phyloP scores from a whole-genome alignment of 2,113 vertebrate genomes.

The Chionodraco myersi region DNA sequence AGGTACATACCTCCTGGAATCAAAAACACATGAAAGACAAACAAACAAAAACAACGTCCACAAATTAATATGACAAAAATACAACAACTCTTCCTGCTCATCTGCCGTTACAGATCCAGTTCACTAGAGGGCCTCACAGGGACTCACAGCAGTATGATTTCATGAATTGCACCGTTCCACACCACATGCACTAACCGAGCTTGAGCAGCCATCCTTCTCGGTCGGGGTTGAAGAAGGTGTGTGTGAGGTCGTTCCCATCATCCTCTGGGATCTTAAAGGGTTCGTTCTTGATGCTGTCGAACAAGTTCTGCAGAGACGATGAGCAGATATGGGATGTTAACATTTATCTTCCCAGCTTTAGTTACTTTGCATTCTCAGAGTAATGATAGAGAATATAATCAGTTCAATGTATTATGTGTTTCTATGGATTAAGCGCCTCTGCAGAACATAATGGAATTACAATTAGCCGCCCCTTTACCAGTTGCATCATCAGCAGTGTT shows the following conservation, averaged over 20 bases:
- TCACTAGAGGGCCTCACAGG: conserved; percentile 47
- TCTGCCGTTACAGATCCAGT: neutral
- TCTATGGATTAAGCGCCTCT: neutral
- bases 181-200: conserved; percentile 84
- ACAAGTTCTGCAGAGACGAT: conserved; percentile 88
- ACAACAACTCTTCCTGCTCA: neutral
- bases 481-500: neutral
- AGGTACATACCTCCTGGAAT: conserved; percentile 97
- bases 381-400: conserved; percentile 1
- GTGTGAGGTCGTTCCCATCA: conserved; percentile 96
- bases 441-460: neutral
- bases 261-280: conserved; percentile 99
- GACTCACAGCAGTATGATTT: neutral
- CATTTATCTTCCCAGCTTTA: conserved; percentile 4
- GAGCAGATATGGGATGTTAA: neutral
- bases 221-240: conserved; percentile 98
- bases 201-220: conserved; percentile 98
- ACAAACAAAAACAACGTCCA: conserved; percentile 88
- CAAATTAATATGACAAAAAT: conserved; percentile 49
- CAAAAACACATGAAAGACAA: conserved; percentile 87
- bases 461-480: neutral
- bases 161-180: neutral
- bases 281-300: conserved; percentile 97
- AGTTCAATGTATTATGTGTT: neutral
- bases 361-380: neutral